phyloP scores from a whole-genome alignment of 2,113 vertebrate genomes.

The Anseranas semipalmata region DNA sequence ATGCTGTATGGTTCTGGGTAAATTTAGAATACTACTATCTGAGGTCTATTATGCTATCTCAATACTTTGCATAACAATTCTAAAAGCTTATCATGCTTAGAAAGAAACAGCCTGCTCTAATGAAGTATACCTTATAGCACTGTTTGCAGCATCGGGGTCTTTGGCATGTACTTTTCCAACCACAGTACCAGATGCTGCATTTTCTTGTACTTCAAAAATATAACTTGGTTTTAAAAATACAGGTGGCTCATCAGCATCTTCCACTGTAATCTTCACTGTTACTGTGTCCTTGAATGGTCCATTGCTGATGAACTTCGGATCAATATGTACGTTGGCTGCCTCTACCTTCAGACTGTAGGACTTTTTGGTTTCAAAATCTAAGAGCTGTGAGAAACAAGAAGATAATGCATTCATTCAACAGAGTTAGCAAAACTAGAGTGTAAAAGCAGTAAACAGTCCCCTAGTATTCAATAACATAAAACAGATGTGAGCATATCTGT shows the following conservation, averaged over 20 bases:
- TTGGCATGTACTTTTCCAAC: constrained; percentile 96
- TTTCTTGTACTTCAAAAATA: constrained; percentile 93
- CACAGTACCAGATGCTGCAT: constrained; percentile 86
- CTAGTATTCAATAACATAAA: constrained; percentile 23
- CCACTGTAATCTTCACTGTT: constrained; percentile 91
- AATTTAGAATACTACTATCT: neutral
- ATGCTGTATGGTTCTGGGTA: neutral
- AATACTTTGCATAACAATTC: neutral
- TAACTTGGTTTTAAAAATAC: constrained; percentile 88
- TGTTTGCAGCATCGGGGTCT: constrained; percentile 93
- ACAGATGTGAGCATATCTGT: constrained; percentile 39
- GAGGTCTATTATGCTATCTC: neutral
- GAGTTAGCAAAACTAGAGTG: neutral
- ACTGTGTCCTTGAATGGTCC: constrained; percentile 97
- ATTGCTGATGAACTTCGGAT: constrained; percentile 90
- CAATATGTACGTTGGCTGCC: constrained; percentile 90
- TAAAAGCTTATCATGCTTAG: neutral
- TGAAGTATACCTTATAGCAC: constrained; percentile 85
- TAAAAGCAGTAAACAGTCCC: neutral
- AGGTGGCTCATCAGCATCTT: constrained; percentile 95
- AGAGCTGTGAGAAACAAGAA: constrained; percentile 74
- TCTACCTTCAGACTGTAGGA: constrained; percentile 93
- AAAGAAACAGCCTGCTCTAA: neutral
- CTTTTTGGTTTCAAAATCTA: constrained; percentile 95
- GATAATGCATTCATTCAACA: neutral